These are phyloP conservation scores for Macrobrachium rosenbergii DNA, from an alignment of 1,140 invertebrate genomes.

Conservation along the genomic window DNA sequence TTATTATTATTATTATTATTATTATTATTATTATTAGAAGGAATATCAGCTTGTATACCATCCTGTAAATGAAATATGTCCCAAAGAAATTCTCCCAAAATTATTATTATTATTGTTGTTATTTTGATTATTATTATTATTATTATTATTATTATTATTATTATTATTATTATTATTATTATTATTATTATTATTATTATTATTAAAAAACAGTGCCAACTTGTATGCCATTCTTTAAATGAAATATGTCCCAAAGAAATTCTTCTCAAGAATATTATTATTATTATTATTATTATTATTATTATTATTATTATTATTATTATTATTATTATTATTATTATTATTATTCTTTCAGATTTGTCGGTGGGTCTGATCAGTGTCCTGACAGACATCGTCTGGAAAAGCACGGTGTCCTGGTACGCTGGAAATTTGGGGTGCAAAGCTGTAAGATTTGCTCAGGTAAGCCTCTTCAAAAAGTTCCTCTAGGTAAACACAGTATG, in stretches of 20 bases:
- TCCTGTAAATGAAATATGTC: too few species aligned
- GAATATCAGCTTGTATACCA: too few species aligned
- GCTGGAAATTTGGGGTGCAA: slow-evolving; percentile 92
- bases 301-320: not conserved
- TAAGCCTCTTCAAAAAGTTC: slow-evolving; percentile 67
- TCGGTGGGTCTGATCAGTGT: slow-evolving; percentile 89
- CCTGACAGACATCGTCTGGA: slow-evolving; percentile 89
- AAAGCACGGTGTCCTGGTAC: slow-evolving; percentile 86
- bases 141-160: not conserved
- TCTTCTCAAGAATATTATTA: too few species aligned
- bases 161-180: not conserved
- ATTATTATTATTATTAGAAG: not conserved
- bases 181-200: too few species aligned
- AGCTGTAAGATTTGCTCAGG: slow-evolving; percentile 85
- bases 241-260: too few species aligned
- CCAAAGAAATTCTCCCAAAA: too few species aligned
- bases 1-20: not conserved
- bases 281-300: too few species aligned
- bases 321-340: not conserved
- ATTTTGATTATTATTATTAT: not conserved
- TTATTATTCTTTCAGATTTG: slow-evolving; percentile 79
- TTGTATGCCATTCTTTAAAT: too few species aligned
- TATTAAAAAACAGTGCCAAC: too few species aligned
- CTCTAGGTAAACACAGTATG: too few species aligned
- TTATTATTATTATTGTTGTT: not conserved